Evolutionary conservation across 2,888 invertebrate genomes (phyloP), one percentile per base, ranked within the genome.

Genomic region (Epinotia bilunana): DNA sequence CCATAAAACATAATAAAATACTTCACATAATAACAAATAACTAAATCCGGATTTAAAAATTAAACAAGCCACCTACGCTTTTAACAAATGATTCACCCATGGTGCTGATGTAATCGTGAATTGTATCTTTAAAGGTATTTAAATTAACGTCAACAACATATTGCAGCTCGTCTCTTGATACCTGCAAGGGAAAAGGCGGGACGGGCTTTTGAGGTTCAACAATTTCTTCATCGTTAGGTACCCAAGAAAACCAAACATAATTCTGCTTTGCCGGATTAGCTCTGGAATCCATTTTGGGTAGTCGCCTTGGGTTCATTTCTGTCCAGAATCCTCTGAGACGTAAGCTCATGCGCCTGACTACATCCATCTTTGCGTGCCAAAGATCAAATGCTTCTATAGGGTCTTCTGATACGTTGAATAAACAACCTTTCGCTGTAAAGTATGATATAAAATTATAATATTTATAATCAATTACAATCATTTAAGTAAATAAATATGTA

Each of bases 381-480:
- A 89, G 79, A 71, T 88, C 88, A 49, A 81, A 75, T 0, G 82
- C 77, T 80, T 89, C 88, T 46, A 80, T 76, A 7, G 88, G 88
- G 77, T 89, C 88, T 1, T 80, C 82, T 55, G 78, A 86, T 55
- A 89, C 77, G 73, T 89, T 86, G 73, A 81, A 88, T 0, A 89
- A 81, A 72, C 87, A 88, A 23, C 88, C 89, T 81, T 87, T 88
- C 3, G 18, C 88, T 90, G 84, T 76, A 87, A 83, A 46, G n/a
- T 53, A n/a, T 53, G n/a, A 68, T 12, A 74, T 9, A 73, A 68
- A 74, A 58, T 28, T 18, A 33, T 39, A 23, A 68, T 18, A 58
- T 53, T 64, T 20, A 6, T 12, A 62, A 46, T 43, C 53, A 12
- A 13, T 46, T 49, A 18, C 16, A 9, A n/a, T n/a, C 16, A 16